Evolutionary conservation across 2,113 vertebrate genomes (phyloP), one percentile per base, ranked within the genome.

Genomic region (Corythaeola cristata): DNA sequence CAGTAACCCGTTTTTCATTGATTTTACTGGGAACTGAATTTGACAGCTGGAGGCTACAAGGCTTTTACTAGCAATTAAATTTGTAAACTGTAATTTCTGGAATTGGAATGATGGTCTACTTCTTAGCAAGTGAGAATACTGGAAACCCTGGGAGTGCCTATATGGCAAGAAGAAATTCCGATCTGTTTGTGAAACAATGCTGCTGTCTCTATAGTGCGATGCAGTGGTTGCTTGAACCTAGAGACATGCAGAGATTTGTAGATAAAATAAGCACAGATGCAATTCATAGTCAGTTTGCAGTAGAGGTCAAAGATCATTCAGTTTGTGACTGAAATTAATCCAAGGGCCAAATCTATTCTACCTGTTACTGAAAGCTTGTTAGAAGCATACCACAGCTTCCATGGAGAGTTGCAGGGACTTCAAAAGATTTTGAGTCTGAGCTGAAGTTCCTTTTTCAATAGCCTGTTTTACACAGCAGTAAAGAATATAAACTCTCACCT

Each of bases 401-500:
- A 26, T 1, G 33, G 52, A 86, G 32, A 64, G 21, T 4, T 86
- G 37, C 68, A 69, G n/a, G 30, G 59, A 60, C 18, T 68, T 68
- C 2, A 20, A 12, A 12, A 74, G 72, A 52, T 68, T 81, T 30
- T 8, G 19, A 32, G 45, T 52, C 32, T 37, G 67, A 49, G 50
- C 30, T 75, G 23, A 49, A 59, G 33, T 20, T 41, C n/a, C 20
- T 7, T 82, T 72, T 28, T 44, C 47, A 37, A 3, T 3, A 60
- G 62, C 3, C 30, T 82, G 63, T 28, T 33, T 39, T 55, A 33
- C 60, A 18, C 4, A 32, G 37, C 9, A 85, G 47, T n/a, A 24
- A 45, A 30, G 78, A 56, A 76, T 22, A 21, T 33, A 80, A 84
- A 17, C 21, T 47, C 98, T 93, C 71, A 99, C 99, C 99, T 98